Conservation (phyloP, 2,797 vertebrate species). For the Paramormyrops hopkinsi region DNA sequence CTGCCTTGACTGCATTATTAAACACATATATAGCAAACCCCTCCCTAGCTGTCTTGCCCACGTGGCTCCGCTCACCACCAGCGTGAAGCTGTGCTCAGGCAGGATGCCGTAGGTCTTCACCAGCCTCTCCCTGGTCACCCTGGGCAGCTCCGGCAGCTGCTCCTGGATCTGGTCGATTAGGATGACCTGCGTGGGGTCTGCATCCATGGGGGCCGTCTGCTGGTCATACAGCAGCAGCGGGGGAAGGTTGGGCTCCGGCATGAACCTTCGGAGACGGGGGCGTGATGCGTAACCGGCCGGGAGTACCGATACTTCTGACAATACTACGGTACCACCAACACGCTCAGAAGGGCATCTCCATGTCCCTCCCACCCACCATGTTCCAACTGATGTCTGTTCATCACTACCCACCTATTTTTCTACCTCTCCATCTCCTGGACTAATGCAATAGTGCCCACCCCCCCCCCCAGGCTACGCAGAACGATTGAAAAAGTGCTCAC, state of each 20-base stretch:
- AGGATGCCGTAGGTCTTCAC: slow-evolving; percentile 74
- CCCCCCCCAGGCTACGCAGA: neutral
- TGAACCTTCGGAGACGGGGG: slow-evolving; percentile 67
- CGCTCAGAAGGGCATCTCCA: neutral
- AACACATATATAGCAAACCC: neutral
- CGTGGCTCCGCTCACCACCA: slow-evolving; percentile 72
- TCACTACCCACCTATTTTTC: neutral
- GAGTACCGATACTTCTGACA: neutral
- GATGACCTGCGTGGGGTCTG: slow-evolving; percentile 67
- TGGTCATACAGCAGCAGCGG: slow-evolving; percentile 79
- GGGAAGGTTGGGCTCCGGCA: slow-evolving; percentile 97
- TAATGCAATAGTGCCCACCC: neutral
- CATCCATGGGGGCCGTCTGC: slow-evolving; percentile 60
- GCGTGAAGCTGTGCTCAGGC: slow-evolving; percentile 80
- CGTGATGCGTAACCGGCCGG: neutral
- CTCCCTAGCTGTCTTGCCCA: neutral
- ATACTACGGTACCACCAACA: neutral
- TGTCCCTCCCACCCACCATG: neutral
- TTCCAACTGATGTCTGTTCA: neutral
- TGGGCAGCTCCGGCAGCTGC: slow-evolving; percentile 81
- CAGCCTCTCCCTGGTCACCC: slow-evolving; percentile 71
- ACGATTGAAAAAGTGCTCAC: slow-evolving; percentile 49
- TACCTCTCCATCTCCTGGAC: neutral
- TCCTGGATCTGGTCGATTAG: slow-evolving; percentile 73
- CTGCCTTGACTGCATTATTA: neutral